Base-by-base conservation (phyloP, 2,113 vertebrate species). In the Hylia prasina region DNA sequence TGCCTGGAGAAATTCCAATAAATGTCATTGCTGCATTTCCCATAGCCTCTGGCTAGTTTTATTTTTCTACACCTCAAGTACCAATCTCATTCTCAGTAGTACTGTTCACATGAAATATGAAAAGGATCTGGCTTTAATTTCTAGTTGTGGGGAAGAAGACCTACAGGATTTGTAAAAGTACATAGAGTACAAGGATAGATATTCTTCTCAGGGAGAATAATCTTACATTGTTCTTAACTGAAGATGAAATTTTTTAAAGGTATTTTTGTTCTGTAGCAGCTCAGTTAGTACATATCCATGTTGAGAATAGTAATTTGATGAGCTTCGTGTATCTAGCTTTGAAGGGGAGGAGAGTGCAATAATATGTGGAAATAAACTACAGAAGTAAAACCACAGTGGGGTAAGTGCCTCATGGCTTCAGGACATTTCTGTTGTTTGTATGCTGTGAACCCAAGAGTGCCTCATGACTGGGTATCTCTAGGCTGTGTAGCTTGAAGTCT, bases 1-100 rank as follows among this genome's bases (percentile, higher is more conserved):
- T 93, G 95, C 97, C 87, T 96, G 94, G 94, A 96, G 94, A 91
- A 95, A 97, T 96, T 98, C 93, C 94, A 98, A 98, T 98, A 98
- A 98, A 98, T 95, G 81, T 86, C 92, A 97, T 97, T 96, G 95
- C 95, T 97, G 92, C 92, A 79, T 90, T 97, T 98, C 89, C 73
- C 54, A 70, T 91, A 82, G 51, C 65, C 78, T 93, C n/a, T 56
- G 79, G 40, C 56, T 95, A 80, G 23, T 94, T 95, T 86, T 91
- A 28, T 94, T 94, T 90, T 58, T 70, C 51, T 88, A 18, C 37
- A 23, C 77, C 68, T 93, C 30, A 48, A 21, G 24, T 79, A 65
- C 25, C 15, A 35, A 18, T 75, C 39, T 64, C 25, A 44, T 50
- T 88, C 51, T 72, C 28, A 44, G 3, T 66, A 66, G 23, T 81